These are phyloP conservation scores for Meloidogyne hapla DNA, from an alignment of 1,140 invertebrate genomes.

Conservation along the genomic window DNA sequence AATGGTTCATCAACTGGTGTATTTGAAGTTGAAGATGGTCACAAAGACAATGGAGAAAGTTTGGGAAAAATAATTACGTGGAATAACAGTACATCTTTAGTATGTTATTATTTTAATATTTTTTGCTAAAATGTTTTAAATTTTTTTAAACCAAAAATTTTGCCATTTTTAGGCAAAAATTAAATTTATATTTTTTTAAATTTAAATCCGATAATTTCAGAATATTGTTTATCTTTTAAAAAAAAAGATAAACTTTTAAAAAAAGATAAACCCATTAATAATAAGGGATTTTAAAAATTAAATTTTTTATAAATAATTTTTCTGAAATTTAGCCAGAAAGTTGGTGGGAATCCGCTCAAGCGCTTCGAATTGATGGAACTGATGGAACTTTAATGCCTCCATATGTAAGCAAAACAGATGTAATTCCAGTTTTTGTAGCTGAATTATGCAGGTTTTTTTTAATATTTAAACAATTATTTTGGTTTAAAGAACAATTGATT, in stretches of 20 bases:
- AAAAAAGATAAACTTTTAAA: no score
- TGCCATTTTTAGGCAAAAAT: no score
- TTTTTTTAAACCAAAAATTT: no score
- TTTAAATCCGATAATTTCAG: no score
- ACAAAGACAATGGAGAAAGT: conserved; percentile 42
- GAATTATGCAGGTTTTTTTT: conserved; percentile 58
- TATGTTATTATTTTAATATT: conserved; percentile 6
- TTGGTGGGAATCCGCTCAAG: conserved; percentile 52
- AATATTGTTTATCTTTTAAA: no score
- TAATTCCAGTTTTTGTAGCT: conserved; percentile 53
- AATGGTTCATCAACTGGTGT: conserved; percentile 52
- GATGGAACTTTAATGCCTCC: conserved; percentile 62
- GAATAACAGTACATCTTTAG: conserved; percentile 34
- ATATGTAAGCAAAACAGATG: conserved; percentile 49
- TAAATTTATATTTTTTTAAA: no score
- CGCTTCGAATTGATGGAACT: conserved; percentile 57
- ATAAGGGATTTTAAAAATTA: no score
- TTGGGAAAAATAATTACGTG: conserved; percentile 54
- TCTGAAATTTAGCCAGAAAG: conserved; percentile 45
- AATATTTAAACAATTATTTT: background rate
- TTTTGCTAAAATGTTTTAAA: no score
- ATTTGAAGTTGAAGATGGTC: conserved; percentile 53
- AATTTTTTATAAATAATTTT: no score
- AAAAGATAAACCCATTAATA: no score
- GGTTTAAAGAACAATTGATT: conserved; percentile 44